Base-by-base conservation (phyloP, 92 coral and sea anemone genomes). In the Muricea muricata region DNA sequence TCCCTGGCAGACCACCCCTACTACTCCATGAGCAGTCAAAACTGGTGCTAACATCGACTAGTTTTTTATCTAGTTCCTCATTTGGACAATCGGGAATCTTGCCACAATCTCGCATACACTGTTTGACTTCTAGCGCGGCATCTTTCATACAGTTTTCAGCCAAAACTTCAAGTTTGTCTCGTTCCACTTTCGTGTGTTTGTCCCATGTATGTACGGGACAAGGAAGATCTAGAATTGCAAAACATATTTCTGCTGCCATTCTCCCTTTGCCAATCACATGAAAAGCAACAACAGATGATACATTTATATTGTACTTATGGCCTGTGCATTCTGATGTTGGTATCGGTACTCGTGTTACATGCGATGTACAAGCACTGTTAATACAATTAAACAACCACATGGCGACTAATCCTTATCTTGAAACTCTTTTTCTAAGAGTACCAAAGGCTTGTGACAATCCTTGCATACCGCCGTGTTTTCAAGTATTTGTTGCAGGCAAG, bases 361-460 rank as follows among this genome's bases (percentile, higher is more conserved):
- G 87, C 30, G 91, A 87, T 7, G 75, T 4, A 47, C 84, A 87
- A 30, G 28, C 15, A 8, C 25, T n/a, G 58, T 81, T 81, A 25
- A 69, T 58, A 21, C 91, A 87, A 39, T 61, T 81, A 40, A 65
- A 87, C 40, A 73, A 65, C 87, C 87, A 87, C 50, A 61, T 84
- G 33, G 87, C 87, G 4, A 70, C 91, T 23, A 82, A 84, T 58
- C 91, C 87, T 15, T 78, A 58, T 56, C 84, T 48, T 75, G 87
- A 28, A 4, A 73, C 26, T n/a, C 0, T n/a, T 41, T 61, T 45
- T 79, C 73, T 33, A 58, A 35, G 41, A 78, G 26, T 29, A 9
- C 65, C n/a, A 78, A 69, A 4, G 83, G 52, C 26, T 73, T 30
- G 12, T 76, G 26, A 52, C 82, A 76, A 65, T 50, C 68, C 41